Evolutionary conservation across 2,888 invertebrate genomes (phyloP), one percentile per base, ranked within the genome.

Genomic region (Tromatobia lineatoria): DNA sequence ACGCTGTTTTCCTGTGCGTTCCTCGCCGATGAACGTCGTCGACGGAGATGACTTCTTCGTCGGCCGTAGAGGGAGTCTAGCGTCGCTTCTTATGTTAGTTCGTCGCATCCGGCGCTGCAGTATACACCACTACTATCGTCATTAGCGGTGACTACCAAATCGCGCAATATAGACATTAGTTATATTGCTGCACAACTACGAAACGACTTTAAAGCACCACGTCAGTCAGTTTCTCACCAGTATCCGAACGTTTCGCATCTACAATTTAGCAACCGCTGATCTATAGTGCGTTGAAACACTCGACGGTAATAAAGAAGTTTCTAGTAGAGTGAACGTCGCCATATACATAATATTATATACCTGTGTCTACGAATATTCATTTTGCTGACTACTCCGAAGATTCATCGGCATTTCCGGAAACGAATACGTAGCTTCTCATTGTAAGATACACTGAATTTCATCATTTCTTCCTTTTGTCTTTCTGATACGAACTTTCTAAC

Each of bases 191-290:
- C 18, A 34, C 34, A 80, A 45, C 54, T 34, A 25, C 80, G 52
- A 69, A 77, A 67, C 67, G 59, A 25, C 52, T 59, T 29, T 34
- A 80, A 61, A 76, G 79, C 73, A 73, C 67, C 76, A 77, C 81
- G 74, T 80, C 79, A 54, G 75, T 86, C 84, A 86, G 86, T 86
- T 79, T 75, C 67, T 78, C 61, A 45, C 80, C 75, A 84, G 82
- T 61, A 29, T 67, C 74, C 82, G 80, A 70, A 71, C 64, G 42
- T 71, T 47, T 23, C 73, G 82, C 69, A 76, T 82, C 79, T 71
- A 13, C 59, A 23, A 52, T 76, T 76, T 76, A 67, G 7, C 61
- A 66, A 66, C 42, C 10, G 66, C 45, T 6, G 8, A 11, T 47
- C 18, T 50, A 20, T 47, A 50, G 23, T 13, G 54, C 23, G 18